These are phyloP conservation scores for Lepeophtheirus salmonis DNA, from an alignment of 1,140 invertebrate species.

Conservation along the genomic window DNA sequence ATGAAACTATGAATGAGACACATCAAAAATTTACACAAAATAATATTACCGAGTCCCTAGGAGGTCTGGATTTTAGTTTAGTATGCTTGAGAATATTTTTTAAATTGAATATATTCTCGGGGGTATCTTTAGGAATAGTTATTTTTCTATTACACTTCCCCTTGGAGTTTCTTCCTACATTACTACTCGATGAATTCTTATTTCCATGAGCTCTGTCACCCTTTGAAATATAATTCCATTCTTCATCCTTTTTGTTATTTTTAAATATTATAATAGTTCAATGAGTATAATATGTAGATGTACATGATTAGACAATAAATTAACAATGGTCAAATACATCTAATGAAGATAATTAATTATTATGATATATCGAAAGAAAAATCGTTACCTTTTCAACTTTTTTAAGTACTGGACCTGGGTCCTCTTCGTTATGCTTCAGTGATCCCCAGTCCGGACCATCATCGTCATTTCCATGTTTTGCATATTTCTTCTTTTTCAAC, in stretches of 20 bases:
- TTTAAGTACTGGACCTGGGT: conserved; percentile 29
- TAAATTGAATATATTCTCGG: background rate
- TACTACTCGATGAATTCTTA: no score
- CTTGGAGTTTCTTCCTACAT: no score
- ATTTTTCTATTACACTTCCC: no score
- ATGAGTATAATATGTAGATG: no score
- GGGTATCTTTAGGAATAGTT: background rate
- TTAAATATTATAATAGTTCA: no score
- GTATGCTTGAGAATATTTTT: background rate
- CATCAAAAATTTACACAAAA: no score
- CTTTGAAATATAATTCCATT: no score
- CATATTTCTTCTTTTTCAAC: conserved; percentile 88
- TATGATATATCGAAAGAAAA: background rate
- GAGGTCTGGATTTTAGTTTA: background rate
- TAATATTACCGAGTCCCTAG: background rate
- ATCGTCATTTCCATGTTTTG: conserved; percentile 75
- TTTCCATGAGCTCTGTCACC: no score
- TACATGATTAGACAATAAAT: no score
- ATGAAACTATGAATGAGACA: no score
- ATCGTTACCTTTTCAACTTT: conserved; percentile 3
- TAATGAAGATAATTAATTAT: no score
- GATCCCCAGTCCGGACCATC: conserved; percentile 76
- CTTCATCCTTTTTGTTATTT: background rate
- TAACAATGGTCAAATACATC: no score
- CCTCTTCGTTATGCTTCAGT: conserved; percentile 82